Percentiles rank a stretch among this genome's conserved stretches.
Evolutionary conservation across 2,888 invertebrate species (phyloP).

Genomic region (Urechis unicinctus): DNA sequence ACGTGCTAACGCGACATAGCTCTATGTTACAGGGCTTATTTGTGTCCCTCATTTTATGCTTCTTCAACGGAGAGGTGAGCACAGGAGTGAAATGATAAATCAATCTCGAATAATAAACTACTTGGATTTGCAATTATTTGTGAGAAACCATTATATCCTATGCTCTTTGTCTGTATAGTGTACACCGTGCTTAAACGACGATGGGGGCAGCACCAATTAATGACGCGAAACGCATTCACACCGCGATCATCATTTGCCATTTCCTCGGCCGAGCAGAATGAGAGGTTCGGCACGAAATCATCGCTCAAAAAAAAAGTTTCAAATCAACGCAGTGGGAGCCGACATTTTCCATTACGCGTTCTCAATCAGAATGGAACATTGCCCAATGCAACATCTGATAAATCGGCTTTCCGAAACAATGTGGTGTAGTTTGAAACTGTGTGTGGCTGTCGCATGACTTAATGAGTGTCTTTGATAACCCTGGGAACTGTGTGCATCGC

Average conservation of each 20-base stretch:
- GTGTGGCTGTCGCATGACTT: no score
- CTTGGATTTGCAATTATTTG: not conserved
- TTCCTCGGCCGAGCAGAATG: no score
- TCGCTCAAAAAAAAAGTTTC: no score
- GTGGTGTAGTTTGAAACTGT: no score
- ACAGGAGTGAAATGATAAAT: not conserved
- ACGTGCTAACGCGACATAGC: not conserved
- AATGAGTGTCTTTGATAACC: no score
- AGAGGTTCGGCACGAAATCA: no score
- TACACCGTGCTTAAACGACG: slow-evolving; percentile 30
- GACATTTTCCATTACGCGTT: no score
- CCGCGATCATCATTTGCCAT: not conserved
- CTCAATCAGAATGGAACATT: no score
- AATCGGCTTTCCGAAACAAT: no score
- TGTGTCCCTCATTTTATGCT: slow-evolving; percentile 71
- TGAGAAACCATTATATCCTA: not conserved
- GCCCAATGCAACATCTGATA: no score
- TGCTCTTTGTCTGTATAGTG: slow-evolving; percentile 13
- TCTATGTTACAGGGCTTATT: slow-evolving; percentile 68
- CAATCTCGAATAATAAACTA: not conserved
- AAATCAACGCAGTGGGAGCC: no score
- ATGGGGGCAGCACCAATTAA: slow-evolving; percentile 32
- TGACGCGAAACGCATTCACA: not conserved
- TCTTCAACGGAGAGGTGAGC: slow-evolving; percentile 86
- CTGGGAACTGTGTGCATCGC: no score